These are phyloP conservation scores for Phodopus roborovskii DNA, from an alignment of 2,113 vertebrate species.

Conservation along the genomic window DNA sequence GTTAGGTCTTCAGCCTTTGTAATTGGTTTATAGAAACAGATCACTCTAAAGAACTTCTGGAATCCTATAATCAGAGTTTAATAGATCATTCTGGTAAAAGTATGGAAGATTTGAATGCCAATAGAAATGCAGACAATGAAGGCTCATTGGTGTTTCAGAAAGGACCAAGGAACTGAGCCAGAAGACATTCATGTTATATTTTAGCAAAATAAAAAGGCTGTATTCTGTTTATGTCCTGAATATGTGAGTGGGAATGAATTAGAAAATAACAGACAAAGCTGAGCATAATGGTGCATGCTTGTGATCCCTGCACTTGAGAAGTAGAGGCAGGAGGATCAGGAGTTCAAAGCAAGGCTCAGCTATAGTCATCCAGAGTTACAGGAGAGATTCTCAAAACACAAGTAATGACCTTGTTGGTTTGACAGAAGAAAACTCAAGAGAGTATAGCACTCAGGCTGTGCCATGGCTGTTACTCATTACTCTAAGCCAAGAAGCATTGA, in stretches of 20 bases:
- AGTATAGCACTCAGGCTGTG: not conserved
- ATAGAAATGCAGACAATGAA: not conserved
- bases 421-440: not conserved
- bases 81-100: not conserved
- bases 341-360: not conserved
- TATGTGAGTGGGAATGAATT: not conserved
- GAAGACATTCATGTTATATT: not conserved
- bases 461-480: not conserved
- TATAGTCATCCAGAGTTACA: not conserved
- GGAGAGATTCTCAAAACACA: not conserved
- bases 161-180: not conserved
- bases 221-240: not conserved
- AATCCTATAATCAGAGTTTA: not conserved
- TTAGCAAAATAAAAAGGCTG: not conserved
- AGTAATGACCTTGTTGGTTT: not conserved
- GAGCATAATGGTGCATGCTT: not conserved
- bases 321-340: not conserved
- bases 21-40: not conserved
- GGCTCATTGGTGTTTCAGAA: not conserved
- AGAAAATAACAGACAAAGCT: not conserved
- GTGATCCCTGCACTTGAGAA: not conserved
- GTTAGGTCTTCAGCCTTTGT: not conserved
- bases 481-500: not conserved
- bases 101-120: not conserved
- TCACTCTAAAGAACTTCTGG: not conserved